phyloP scores from a whole-genome alignment of 2,888 invertebrate species.

The Drosophila acutilabella region DNA sequence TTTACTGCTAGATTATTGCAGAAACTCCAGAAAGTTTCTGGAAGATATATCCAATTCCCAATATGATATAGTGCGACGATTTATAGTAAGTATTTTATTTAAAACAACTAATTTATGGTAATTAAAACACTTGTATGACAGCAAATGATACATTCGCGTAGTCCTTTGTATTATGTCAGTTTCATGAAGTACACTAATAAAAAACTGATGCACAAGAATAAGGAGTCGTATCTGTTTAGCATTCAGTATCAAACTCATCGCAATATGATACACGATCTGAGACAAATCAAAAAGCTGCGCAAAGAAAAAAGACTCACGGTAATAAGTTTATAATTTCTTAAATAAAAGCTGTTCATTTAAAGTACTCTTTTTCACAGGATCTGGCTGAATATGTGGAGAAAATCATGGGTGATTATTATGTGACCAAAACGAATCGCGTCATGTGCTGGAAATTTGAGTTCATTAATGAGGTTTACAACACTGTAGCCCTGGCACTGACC shows the following conservation, averaged over 20 bases:
- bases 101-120: no score
- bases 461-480: constrained; percentile 83
- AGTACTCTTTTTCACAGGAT: constrained; percentile 1
- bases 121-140: constrained; percentile 27
- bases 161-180: constrained; percentile 78
- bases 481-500: constrained; percentile 71
- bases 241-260: constrained; percentile 82
- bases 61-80: constrained; percentile 73
- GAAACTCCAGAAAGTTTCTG: constrained; percentile 65
- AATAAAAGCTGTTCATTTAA: no score
- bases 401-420: constrained; percentile 81
- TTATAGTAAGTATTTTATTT: constrained; percentile 64
- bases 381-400: constrained; percentile 71
- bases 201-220: constrained; percentile 57
- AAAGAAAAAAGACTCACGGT: constrained; percentile 60
- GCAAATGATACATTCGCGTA: constrained; percentile 83
- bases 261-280: constrained; percentile 76
- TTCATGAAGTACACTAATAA: constrained; percentile 71
- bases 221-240: constrained; percentile 70
- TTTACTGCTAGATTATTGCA: constrained; percentile 71
- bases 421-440: constrained; percentile 80
- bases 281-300: constrained; percentile 66
- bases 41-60: constrained; percentile 54
- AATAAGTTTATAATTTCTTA: no score
- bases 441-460: constrained; percentile 84